Evolutionary conservation across 2,113 vertebrate species (phyloP).

Genomic region (Mellivora capensis): DNA sequence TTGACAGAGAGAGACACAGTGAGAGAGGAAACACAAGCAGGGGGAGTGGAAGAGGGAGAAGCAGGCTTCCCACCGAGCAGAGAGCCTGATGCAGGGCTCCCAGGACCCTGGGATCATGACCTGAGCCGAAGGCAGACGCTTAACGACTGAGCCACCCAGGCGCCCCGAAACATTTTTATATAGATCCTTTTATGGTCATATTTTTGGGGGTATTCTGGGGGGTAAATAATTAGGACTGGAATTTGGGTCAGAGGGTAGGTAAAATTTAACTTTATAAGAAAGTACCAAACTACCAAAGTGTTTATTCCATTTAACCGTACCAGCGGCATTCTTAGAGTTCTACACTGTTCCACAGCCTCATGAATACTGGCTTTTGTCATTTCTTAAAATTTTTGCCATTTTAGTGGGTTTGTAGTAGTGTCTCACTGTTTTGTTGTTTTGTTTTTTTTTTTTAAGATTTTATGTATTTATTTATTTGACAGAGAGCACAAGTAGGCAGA

Average conservation of each 20-base stretch:
- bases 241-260: background rate
- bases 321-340: background rate
- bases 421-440: background rate
- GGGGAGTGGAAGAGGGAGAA: no score
- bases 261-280: background rate
- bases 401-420: background rate
- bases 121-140: no score
- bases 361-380: background rate
- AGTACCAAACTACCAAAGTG: background rate
- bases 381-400: background rate
- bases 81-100: no score
- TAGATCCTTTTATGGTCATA: background rate
- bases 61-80: no score
- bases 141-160: no score
- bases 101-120: no score
- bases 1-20: no score
- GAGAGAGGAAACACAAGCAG: no score
- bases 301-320: background rate
- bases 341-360: background rate
- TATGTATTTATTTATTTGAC: no score
- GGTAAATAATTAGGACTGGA: background rate
- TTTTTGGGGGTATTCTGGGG: background rate
- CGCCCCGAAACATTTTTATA: background rate
- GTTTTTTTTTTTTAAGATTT: no score
- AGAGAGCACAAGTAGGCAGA: no score